phyloP scores from a whole-genome alignment of 2,113 vertebrate species.

The Symphodus melops region DNA sequence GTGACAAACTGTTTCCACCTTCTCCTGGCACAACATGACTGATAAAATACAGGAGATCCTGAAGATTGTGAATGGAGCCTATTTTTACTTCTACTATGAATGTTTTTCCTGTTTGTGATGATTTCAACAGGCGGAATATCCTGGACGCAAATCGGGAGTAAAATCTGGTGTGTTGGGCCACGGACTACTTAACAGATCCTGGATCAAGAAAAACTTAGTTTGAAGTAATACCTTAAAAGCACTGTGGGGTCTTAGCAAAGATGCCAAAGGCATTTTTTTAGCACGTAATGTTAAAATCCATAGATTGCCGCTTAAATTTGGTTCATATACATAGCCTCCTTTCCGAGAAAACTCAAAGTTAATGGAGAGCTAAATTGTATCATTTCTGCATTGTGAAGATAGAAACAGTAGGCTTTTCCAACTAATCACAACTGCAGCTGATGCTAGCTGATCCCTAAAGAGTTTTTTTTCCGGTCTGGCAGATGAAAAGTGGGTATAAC shows the following conservation, averaged over 20 bases:
- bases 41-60: slow-evolving; percentile 25
- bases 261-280: background rate
- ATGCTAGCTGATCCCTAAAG: background rate
- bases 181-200: background rate
- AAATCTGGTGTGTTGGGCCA: background rate
- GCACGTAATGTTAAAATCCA: background rate
- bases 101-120: slow-evolving; percentile 12
- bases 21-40: slow-evolving; percentile 11
- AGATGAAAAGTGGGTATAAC: background rate
- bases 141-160: background rate
- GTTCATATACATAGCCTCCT: background rate
- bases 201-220: background rate
- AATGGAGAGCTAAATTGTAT: background rate
- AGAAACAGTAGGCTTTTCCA: background rate
- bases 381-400: background rate
- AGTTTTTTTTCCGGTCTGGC: background rate
- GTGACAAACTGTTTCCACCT: slow-evolving; percentile 55
- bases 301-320: background rate
- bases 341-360: too few relatives aligned
- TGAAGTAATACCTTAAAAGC: background rate
- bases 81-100: slow-evolving; percentile 11
- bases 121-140: background rate
- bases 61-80: slow-evolving; percentile 8
- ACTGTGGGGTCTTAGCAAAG: background rate
- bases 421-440: background rate